phyloP scores from a whole-genome alignment of 2,113 vertebrate genomes.

The Lepus europaeus region DNA sequence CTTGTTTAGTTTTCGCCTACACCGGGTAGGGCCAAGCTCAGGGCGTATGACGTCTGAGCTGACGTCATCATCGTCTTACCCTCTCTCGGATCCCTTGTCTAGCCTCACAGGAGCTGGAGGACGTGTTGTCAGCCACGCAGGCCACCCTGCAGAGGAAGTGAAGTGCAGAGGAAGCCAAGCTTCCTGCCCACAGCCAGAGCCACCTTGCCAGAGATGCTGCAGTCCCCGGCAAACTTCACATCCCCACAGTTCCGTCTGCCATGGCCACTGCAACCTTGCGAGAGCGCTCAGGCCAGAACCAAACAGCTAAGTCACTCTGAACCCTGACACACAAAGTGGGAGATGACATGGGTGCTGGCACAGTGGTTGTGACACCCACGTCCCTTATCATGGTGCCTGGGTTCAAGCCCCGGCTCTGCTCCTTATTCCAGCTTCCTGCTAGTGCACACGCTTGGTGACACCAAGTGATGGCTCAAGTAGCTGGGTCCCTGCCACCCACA shows the following conservation, averaged over 20 bases:
- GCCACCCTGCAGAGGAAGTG: background rate
- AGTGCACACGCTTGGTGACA: too few relatives aligned
- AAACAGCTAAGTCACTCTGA: background rate
- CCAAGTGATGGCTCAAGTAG: too few relatives aligned
- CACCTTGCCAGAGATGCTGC: background rate
- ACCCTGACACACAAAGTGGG: background rate
- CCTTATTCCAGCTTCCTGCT: too few relatives aligned
- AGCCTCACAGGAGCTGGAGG: slow-evolving; percentile 20
- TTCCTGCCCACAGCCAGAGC: background rate
- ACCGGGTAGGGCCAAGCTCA: background rate
- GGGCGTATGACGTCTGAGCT: background rate
- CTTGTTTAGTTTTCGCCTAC: background rate
- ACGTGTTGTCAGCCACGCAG: background rate
- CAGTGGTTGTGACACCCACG: too few relatives aligned
- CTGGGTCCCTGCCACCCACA: too few relatives aligned
- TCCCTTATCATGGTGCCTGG: too few relatives aligned
- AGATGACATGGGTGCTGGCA: background rate
- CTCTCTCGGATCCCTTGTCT: background rate
- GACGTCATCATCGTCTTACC: background rate
- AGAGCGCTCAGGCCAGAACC: slow-evolving; percentile 20
- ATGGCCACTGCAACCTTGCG: background rate
- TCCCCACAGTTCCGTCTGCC: background rate
- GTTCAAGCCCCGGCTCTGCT: too few relatives aligned
- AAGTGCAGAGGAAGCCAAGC: background rate
- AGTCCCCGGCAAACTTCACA: background rate